Evolutionary conservation across 2,888 invertebrate species (phyloP), one percentile per base, ranked within the genome.

Genomic region (Drosophila imparisetae): DNA sequence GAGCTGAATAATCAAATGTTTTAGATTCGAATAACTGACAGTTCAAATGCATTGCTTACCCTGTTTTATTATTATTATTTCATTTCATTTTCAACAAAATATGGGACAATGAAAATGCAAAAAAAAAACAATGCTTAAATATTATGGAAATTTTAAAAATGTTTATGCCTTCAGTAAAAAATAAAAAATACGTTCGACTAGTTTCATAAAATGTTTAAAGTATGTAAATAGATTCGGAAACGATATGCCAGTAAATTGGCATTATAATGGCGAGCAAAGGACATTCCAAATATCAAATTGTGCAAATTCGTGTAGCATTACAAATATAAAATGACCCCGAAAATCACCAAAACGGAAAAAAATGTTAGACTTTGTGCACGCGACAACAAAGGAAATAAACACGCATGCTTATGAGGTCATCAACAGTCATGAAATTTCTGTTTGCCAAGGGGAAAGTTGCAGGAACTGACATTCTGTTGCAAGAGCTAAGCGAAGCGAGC

Each of bases 381-480:
- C 75, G 67, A 62, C 68, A 72, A 80, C 73, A 75, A 78, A 80
- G 66, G 67, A 77, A 71, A 84, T 84, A 87, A 82, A 83, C 85
- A 86, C 89, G 79, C 81, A 77, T 88, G 80, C 78, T 88, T 88
- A 86, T 86, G 88, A 83, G 88, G 87, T 85, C 85, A 87, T 86
- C 86, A 76, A 72, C 72, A 85, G 84, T 84, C 87, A 69, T 80
- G 75, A 83, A 84, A 83, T 76, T 79, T 67, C 40, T 75, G 65
- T 68, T 75, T 66, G 67, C 72, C 59, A 48, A 48, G 58, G n/a
- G 49, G 58, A 53, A 40, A 55, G 57, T 34, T 58, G 61, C 29
- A 24, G 36, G 30, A 71, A 64, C 71, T 72, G 69, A 68, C 70
- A 79, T 80, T 84, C 79, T 66, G 79, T 75, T 66, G 78, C 75